phyloP scores from a whole-genome alignment of 2,113 vertebrate genomes.

The Megalops atlanticus region DNA sequence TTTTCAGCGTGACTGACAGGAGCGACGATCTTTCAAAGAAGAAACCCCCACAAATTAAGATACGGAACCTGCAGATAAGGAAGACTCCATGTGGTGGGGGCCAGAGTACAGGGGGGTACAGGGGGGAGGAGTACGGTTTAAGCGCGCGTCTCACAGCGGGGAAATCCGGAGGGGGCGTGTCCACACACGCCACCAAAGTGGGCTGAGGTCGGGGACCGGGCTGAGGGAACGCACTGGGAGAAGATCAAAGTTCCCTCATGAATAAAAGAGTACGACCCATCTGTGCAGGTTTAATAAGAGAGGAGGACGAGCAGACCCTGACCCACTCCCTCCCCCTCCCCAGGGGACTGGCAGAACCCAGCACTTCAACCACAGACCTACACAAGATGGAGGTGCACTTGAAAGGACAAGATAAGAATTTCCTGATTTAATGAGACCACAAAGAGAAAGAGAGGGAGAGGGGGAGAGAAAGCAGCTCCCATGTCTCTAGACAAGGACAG shows the following conservation, averaged over 20 bases:
- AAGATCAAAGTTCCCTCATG: conserved; percentile 70
- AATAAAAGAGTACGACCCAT: conserved; percentile 68
- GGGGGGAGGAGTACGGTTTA: too few species aligned
- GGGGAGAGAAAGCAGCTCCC: not conserved
- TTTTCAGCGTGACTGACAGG: too few species aligned
- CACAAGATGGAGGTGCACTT: not conserved
- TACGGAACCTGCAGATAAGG: too few species aligned
- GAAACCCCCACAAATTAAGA: too few species aligned
- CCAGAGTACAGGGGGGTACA: too few species aligned
- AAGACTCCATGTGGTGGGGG: too few species aligned
- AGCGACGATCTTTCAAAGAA: too few species aligned
- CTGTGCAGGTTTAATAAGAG: conserved; percentile 50
- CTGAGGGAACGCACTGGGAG: not conserved
- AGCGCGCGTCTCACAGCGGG: too few species aligned
- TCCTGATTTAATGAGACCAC: not conserved
- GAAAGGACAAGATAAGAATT: not conserved
- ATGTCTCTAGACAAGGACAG: too few species aligned
- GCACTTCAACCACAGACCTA: not conserved
- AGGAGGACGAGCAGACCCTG: not conserved
- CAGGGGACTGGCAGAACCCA: not conserved
- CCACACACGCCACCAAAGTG: too few species aligned
- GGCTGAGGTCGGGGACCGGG: too few species aligned
- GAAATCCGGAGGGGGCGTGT: too few species aligned
- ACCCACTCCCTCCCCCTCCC: not conserved
- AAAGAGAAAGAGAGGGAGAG: not conserved